Evolutionary conservation across 2,113 vertebrate genomes (phyloP).

Genomic region (Pontoporia blainvillei): DNA sequence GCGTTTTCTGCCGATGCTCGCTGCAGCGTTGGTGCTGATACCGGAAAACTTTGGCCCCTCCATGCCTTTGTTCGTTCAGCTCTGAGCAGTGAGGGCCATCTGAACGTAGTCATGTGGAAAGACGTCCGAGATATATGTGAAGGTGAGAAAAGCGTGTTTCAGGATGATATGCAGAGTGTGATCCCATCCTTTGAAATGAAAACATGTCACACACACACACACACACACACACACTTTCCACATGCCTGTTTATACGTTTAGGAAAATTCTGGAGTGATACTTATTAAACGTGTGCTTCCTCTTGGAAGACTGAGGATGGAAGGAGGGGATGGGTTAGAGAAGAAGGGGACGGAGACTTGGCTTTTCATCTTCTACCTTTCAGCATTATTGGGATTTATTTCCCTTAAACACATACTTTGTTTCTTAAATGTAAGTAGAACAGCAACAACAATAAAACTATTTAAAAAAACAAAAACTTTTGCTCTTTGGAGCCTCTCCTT

Average conservation of each 20-base stretch:
- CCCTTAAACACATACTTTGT: background rate
- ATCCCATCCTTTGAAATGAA: background rate
- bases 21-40: rapidly evolving
- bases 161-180: background rate
- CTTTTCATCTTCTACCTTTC: background rate
- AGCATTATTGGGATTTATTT: background rate
- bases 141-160: background rate
- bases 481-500: background rate
- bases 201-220: background rate
- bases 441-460: background rate
- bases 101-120: background rate
- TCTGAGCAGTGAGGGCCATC: background rate
- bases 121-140: background rate
- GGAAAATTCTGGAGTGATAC: background rate
- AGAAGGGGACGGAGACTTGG: rapidly evolving
- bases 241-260: background rate
- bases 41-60: background rate
- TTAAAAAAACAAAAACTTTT: background rate
- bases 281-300: background rate
- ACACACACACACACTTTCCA: rapidly evolving
- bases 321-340: rapidly evolving
- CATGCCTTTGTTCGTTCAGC: rapidly evolving
- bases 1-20: background rate
- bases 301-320: background rate
- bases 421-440: background rate